Evolutionary conservation across 1,140 invertebrate genomes (phyloP).

Genomic region (Pristionchus pacificus): DNA sequence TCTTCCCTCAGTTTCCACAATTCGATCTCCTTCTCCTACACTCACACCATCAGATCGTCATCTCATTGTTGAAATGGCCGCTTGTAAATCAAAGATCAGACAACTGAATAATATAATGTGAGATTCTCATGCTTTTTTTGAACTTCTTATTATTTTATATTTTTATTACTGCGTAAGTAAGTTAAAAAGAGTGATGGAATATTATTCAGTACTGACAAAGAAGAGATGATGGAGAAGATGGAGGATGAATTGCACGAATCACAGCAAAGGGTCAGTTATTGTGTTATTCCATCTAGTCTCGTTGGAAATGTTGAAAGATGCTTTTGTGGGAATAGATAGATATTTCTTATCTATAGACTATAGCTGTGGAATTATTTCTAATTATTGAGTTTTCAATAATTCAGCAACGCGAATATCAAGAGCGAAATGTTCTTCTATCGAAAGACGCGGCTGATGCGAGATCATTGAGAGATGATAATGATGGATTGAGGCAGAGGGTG

Average conservation of each 20-base stretch:
- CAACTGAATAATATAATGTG: constrained; percentile 8
- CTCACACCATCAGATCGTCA: not conserved
- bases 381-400: too few species aligned
- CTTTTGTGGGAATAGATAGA: too few species aligned
- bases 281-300: too few species aligned
- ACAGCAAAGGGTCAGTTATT: too few species aligned
- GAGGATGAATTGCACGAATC: too few species aligned
- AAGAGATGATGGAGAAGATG: constrained; percentile 16
- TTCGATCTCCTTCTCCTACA: constrained; percentile 6
- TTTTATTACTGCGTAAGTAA: too few species aligned
- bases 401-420: too few species aligned
- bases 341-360: too few species aligned
- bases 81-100: not conserved
- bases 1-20: not conserved
- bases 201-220: too few species aligned
- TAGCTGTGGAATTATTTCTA: too few species aligned
- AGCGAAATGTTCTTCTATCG: not conserved
- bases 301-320: too few species aligned
- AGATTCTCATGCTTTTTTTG: not conserved
- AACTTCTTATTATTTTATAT: not conserved
- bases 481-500: not conserved
- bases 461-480: not conserved
- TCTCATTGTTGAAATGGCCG: not conserved
- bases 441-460: not conserved
- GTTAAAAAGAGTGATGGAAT: too few species aligned